A percentile compares a stretch with the other conserved stretches of the same genome.
Evolutionary conservation across 2,888 invertebrate species (phyloP).

Genomic region (Drosophila testacea): DNA sequence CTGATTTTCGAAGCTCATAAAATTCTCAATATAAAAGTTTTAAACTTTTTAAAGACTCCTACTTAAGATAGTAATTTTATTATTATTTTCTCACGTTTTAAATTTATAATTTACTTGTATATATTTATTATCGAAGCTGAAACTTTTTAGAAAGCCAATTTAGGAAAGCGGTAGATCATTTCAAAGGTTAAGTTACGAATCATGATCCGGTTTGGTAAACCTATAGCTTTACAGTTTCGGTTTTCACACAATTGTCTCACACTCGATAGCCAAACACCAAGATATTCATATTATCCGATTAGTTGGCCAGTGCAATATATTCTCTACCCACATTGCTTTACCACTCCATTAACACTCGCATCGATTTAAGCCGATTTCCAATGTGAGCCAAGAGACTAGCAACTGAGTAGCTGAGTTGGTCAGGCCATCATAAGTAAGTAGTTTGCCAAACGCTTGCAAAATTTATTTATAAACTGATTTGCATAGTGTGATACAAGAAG

Average conservation of each 20-base stretch:
- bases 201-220: too few relatives aligned
- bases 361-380: constrained; percentile 61
- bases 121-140: too few relatives aligned
- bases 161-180: too few relatives aligned
- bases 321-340: not conserved
- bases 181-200: too few relatives aligned
- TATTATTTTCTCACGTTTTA: too few relatives aligned
- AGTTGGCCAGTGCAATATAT: constrained; percentile 21
- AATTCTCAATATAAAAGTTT: too few relatives aligned
- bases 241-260: constrained; percentile 15
- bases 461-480: constrained; percentile 78
- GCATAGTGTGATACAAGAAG: constrained; percentile 67
- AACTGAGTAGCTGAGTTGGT: constrained; percentile 29
- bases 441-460: constrained; percentile 59
- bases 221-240: not conserved
- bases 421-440: constrained; percentile 13
- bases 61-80: too few relatives aligned
- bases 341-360: constrained; percentile 61
- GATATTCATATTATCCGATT: constrained; percentile 47
- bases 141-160: too few relatives aligned
- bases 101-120: too few relatives aligned
- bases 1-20: too few relatives aligned
- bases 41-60: too few relatives aligned
- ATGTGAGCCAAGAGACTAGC: constrained; percentile 33
- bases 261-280: too few relatives aligned